Base-by-base conservation (phyloP, 2,888 invertebrate species). In the Lepidonotus clava region DNA sequence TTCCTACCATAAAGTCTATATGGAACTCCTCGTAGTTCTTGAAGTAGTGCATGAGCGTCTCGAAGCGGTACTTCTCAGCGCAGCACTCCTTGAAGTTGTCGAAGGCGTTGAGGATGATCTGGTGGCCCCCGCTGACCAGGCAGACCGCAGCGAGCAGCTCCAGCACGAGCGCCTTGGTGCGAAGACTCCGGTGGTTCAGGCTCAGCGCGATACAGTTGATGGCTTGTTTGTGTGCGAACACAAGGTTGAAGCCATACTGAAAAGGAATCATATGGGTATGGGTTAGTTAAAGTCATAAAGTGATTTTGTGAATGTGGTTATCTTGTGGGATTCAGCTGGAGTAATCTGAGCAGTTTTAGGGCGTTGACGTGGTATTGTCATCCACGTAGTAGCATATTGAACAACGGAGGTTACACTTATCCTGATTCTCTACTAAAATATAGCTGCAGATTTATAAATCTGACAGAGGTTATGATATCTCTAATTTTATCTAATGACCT, bases 121-220 rank as follows among this genome's bases (percentile, higher is more conserved):
- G 98, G 93, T 99, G 99, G n/a, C 99, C 99, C 28, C 99, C 99
- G 95, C 98, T 98, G 88, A 99, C 99, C 90, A 99, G 95, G 94
- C 99, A 99, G 91, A 99, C 98, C 88, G 99, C 99, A 0, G 99
- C 99, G 89, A 99, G 95, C 87, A 99, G 96, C 94, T 99, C 99
- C 91, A 99, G 95, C 32, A 99, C 99, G 89, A 99, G 95, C 0
- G 99, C 98, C 95, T 99, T 99, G 40, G 99, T 99, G 89, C 99
- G 96, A 90, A 99, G 95, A 93, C 98, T 98, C 95, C 98, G 98
- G 95, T 99, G 99, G 91, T 98, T 98, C 28, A 99, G 95, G 93
- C 98, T 98, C 40, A 99, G 95, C 0, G 99, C 98, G 93, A 99
- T 99, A 95, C 98, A 98, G 95, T 99, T 99, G 93, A 99, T 99